Conservation (phyloP, 2,888 invertebrate genomes). For the Caradrina kadenii region DNA sequence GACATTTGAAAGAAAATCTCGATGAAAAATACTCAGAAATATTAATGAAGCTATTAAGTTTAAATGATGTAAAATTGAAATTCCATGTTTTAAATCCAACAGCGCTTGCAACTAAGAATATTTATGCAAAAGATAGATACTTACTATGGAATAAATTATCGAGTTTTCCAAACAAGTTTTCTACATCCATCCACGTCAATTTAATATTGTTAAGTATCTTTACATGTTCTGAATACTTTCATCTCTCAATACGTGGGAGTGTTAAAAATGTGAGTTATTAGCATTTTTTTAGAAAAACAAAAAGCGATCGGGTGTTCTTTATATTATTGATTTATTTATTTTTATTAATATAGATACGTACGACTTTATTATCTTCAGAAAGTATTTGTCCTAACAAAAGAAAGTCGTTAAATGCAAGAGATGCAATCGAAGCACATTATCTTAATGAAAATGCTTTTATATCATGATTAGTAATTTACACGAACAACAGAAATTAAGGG, state of each 20-base stretch:
- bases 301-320: neutral
- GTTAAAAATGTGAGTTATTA: neutral
- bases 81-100: constrained; percentile 34
- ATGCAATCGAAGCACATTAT: neutral
- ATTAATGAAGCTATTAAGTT: constrained; percentile 8
- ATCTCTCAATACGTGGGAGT: constrained; percentile 19
- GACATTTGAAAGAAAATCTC: constrained; percentile 1
- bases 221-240: constrained; percentile 43
- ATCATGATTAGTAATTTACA: constrained; percentile 59
- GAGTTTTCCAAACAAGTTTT: constrained; percentile 40
- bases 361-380: neutral
- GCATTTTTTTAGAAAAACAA: neutral
- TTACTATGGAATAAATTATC: constrained; percentile 29
- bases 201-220: constrained; percentile 50
- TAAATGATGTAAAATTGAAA: constrained; percentile 39
- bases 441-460: constrained; percentile 30
- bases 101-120: constrained; percentile 35
- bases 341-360: neutral
- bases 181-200: constrained; percentile 28
- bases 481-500: constrained; percentile 71
- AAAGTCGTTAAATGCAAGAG: neutral
- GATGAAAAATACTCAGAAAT: neutral
- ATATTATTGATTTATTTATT: no score
- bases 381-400: neutral
- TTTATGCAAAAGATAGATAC: constrained; percentile 26